Base-by-base conservation (phyloP, 1,140 invertebrate genomes). In the Liolophura sinensis region DNA sequence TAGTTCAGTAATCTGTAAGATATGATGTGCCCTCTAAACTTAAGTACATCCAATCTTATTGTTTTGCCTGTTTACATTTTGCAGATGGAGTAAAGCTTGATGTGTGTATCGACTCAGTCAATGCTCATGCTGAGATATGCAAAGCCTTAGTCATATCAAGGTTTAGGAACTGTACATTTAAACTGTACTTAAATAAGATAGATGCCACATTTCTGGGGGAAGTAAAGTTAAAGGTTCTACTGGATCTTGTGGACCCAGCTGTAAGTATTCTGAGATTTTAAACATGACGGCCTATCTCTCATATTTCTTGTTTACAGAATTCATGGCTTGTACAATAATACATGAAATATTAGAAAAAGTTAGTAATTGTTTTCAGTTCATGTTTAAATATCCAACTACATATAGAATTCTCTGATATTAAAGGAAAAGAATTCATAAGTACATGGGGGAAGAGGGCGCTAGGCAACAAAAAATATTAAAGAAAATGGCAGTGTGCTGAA, bases 141-240 rank as follows among this genome's bases (percentile, higher is more conserved):
- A 80, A 80, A 60, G 80, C 81, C 16, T 59, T 82, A 25, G 78
- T 77, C 24, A 76, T 82, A 27, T 79, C 80, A 24, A 70, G 69
- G 12, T 77, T 78, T 47, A 64, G 52, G 15, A 70, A 74, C 16
- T 70, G 72, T 55, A 74, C 73, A 50, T 68, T 83, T 16, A 66
- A 71, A 47, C 57, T 83, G 11, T 69, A 73, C 54, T 62, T 83
- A 0, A 69, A 76, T 24, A 74, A 76, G 60, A 66, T 83, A 14
- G 77, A 80, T 64, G 70, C 75, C n/a, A 78, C 78, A 0, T 81
- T 76, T 61, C 66, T 82, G 0, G 80, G 80, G 7, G 70, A 77
- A 22, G 65, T 71, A 20, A 68, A 71, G 22, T 62, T 82, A 14
- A 67, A 65, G 12, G 71, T 80, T 20, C 71, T 83, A 3, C 68